A percentile compares a stretch with the other conserved stretches of the same genome.
phyloP scores from a whole-genome alignment of 2,113 vertebrate genomes.

The Pongo abelii region DNA sequence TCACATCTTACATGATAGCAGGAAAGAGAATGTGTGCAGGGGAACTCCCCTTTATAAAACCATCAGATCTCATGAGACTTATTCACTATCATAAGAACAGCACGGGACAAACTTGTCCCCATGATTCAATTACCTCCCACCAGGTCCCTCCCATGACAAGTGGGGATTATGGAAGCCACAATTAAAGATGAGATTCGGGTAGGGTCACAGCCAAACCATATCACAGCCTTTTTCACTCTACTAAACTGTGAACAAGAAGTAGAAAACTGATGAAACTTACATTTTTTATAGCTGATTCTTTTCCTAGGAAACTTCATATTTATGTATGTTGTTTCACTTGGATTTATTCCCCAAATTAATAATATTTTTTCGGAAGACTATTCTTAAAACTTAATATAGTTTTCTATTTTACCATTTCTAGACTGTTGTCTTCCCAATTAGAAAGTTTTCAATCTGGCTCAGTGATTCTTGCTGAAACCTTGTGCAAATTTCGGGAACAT shows the following conservation, averaged over 20 bases:
- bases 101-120: too few relatives aligned
- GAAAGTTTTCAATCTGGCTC: not conserved
- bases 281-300: not conserved
- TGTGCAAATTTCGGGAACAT: conserved; percentile 17
- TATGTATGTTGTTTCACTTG: not conserved
- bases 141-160: too few relatives aligned
- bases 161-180: too few relatives aligned
- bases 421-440: not conserved
- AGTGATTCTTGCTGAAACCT: conserved; percentile 7
- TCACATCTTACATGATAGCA: too few relatives aligned
- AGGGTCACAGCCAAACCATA: too few relatives aligned
- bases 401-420: not conserved
- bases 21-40: too few relatives aligned
- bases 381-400: not conserved
- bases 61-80: too few relatives aligned
- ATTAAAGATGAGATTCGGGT: too few relatives aligned
- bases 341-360: not conserved
- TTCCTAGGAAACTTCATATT: not conserved
- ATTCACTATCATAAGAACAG: too few relatives aligned
- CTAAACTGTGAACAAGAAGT: not conserved
- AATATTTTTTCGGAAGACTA: not conserved
- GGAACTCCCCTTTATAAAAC: too few relatives aligned
- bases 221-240: not conserved
- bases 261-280: not conserved
- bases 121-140: too few relatives aligned